These are phyloP conservation scores for Latrodectus geometricus DNA, from an alignment of 1,140 invertebrate genomes.

Conservation along the genomic window DNA sequence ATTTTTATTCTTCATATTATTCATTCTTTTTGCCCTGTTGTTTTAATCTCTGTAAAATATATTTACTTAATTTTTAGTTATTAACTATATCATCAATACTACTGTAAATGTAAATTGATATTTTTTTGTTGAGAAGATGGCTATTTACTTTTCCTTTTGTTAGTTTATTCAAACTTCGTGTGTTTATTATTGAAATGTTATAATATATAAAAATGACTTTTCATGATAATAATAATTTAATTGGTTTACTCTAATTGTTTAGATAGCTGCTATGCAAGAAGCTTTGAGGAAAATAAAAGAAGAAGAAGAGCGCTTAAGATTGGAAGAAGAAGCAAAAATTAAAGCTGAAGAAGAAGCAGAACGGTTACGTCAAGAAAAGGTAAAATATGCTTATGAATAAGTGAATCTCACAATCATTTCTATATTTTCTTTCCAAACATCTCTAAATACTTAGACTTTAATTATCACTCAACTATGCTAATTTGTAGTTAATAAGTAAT, in stretches of 20 bases:
- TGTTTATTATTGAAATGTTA: no score
- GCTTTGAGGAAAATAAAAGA: conserved; percentile 82
- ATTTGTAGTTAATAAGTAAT: not conserved
- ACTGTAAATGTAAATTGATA: no score
- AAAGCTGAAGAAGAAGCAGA: conserved; percentile 77
- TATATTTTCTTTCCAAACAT: not conserved
- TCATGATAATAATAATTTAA: not conserved
- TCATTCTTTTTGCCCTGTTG: no score
- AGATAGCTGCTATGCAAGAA: conserved; percentile 89
- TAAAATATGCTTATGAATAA: conserved; percentile 32
- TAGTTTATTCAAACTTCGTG: no score
- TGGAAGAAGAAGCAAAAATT: conserved; percentile 80
- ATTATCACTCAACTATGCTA: not conserved
- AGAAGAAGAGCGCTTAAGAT: conserved; percentile 83
- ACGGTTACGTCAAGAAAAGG: conserved; percentile 65
- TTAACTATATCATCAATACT: no score
- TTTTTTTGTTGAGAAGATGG: no score
- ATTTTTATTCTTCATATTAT: no score
- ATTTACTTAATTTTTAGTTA: no score
- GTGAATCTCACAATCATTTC: not conserved
- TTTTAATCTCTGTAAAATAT: no score
- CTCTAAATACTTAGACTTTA: not conserved
- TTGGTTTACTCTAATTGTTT: conserved; percentile 61
- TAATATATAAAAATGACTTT: no score
- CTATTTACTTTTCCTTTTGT: no score